Percentiles rank a stretch among this genome's conserved stretches.
These are phyloP conservation scores for Crossocerus cetratus DNA, from an alignment of 2,888 invertebrate species.

Conservation along the genomic window DNA sequence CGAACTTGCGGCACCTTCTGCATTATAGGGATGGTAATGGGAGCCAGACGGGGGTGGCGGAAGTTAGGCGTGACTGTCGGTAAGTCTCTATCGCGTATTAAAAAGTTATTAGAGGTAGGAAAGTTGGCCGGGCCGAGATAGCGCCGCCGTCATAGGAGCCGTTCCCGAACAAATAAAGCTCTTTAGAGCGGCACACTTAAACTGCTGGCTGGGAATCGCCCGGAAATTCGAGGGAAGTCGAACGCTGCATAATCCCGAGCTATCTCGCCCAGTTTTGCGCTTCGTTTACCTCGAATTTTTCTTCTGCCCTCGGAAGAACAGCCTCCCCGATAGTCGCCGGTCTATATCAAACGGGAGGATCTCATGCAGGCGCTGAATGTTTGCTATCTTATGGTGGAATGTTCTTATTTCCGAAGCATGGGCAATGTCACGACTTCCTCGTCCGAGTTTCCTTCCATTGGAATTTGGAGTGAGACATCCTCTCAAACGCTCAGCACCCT, in stretches of 20 bases:
- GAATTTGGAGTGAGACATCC: too few species aligned
- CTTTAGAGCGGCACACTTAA: slow-evolving; percentile 34
- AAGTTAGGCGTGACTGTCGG: not conserved
- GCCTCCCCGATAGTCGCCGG: not conserved
- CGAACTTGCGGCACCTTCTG: not conserved
- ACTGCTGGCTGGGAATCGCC: slow-evolving; percentile 4
- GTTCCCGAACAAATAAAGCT: not conserved
- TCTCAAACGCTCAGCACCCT: too few species aligned
- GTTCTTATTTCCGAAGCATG: too few species aligned
- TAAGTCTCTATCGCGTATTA: slow-evolving; percentile 1
- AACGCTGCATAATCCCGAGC: slow-evolving; percentile 8
- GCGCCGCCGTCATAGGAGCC: not conserved
- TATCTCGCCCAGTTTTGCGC: not conserved
- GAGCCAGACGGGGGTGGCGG: too few species aligned
- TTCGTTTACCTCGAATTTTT: slow-evolving; percentile 15
- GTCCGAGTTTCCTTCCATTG: too few species aligned
- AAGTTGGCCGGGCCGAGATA: not conserved
- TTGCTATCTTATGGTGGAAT: too few species aligned
- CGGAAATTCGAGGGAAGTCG: slow-evolving; percentile 15
- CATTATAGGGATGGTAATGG: not conserved
- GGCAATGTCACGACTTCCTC: too few species aligned
- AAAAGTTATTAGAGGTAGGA: not conserved
- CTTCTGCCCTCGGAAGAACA: not conserved
- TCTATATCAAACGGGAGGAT: too few species aligned
- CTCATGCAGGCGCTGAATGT: too few species aligned